phyloP scores from a whole-genome alignment of 35 echinoderm and acorn worm genomes.

The Apostichopus japonicus region DNA sequence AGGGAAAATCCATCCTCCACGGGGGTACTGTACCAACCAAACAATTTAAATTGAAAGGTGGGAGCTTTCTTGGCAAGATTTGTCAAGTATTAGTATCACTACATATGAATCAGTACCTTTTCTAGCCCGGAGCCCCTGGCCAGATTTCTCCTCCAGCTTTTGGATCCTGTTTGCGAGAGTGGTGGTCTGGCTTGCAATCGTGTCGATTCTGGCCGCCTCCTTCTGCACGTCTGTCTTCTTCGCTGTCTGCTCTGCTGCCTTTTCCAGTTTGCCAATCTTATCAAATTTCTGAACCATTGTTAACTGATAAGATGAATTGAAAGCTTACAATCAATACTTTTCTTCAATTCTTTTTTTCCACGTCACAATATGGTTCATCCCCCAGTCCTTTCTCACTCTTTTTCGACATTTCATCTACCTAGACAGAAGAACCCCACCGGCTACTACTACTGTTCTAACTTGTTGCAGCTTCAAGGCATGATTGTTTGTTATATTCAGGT shows the following conservation, averaged over 20 bases:
- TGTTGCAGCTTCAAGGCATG: too few species aligned
- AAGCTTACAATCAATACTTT: neutral
- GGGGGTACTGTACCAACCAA: too few species aligned
- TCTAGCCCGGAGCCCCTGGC: constrained; percentile 4
- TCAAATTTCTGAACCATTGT: constrained; percentile 58
- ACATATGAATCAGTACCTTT: constrained; percentile 9
- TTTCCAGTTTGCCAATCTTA: constrained; percentile 46
- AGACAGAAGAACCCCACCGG: too few species aligned
- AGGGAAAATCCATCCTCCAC: too few species aligned
- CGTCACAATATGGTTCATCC: too few species aligned
- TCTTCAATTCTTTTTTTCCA: neutral
- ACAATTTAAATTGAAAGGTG: too few species aligned
- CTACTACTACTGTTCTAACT: neutral
- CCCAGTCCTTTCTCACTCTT: neutral
- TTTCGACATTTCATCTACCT: neutral
- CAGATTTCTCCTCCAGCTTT: constrained; percentile 53
- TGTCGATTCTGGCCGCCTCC: constrained; percentile 37
- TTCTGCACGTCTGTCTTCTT: constrained; percentile 31
- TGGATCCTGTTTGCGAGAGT: constrained; percentile 16
- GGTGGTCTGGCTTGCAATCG: constrained; percentile 9
- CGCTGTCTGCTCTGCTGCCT: constrained; percentile 17
- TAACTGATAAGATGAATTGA: constrained; percentile 4
- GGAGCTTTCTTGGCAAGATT: too few species aligned
- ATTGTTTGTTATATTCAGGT: neutral
- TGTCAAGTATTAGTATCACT: neutral